These are phyloP conservation scores for Pegoplata infirma DNA, from an alignment of 2,888 invertebrate genomes.

Conservation along the genomic window DNA sequence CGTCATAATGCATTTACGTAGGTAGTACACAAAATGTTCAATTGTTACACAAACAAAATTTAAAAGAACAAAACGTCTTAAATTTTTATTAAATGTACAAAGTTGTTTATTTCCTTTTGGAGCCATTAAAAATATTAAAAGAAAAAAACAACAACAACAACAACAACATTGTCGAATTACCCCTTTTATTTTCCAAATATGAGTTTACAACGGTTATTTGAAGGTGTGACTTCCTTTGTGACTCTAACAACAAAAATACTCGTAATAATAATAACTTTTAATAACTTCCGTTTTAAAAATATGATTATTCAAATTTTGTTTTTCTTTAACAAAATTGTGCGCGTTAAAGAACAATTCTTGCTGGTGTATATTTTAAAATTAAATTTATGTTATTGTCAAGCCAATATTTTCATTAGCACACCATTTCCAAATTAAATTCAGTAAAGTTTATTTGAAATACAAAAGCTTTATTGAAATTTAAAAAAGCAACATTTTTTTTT, in stretches of 20 bases:
- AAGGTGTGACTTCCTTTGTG: conserved; percentile 57
- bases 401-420: too few relatives aligned
- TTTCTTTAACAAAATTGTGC: too few relatives aligned
- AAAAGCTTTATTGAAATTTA: too few relatives aligned
- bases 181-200: background rate
- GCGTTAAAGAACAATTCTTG: too few relatives aligned
- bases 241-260: conserved; percentile 1
- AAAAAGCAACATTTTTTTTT: too few relatives aligned
- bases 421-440: too few relatives aligned
- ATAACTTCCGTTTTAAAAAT: background rate
- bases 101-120: background rate
- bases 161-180: background rate
- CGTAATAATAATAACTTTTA: conserved; percentile 2
- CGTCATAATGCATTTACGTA: too few relatives aligned
- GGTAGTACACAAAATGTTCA: background rate
- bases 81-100: background rate
- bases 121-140: background rate
- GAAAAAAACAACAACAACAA: background rate
- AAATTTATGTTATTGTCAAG: too few relatives aligned
- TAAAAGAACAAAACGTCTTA: too few relatives aligned
- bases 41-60: background rate
- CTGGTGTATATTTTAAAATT: too few relatives aligned
- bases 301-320: background rate
- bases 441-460: too few relatives aligned
- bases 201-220: conserved; percentile 43